A percentile compares a stretch with the other conserved stretches of the same genome.
phyloP scores from a whole-genome alignment of 2,113 vertebrate genomes.

The Nothobranchius kuhntae region DNA sequence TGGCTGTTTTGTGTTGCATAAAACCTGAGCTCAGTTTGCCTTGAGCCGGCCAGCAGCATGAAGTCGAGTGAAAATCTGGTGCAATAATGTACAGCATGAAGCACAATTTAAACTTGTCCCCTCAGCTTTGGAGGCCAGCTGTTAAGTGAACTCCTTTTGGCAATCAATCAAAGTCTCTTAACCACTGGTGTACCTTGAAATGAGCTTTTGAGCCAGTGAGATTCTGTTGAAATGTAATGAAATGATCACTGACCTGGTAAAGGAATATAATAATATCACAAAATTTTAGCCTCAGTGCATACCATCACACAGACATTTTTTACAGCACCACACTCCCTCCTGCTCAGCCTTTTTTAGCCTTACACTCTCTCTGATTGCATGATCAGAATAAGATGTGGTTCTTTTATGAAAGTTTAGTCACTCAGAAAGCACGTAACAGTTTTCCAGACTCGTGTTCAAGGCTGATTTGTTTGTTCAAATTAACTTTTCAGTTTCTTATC shows the following conservation, averaged over 20 bases:
- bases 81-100: slow-evolving; percentile 30
- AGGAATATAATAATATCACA: slow-evolving; percentile 20
- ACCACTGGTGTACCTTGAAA: slow-evolving; percentile 27
- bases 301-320: slow-evolving; percentile 2
- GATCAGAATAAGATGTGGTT: background rate
- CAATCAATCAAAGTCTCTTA: slow-evolving; percentile 47
- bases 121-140: slow-evolving; percentile 30
- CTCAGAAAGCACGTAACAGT: background rate
- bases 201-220: slow-evolving; percentile 20
- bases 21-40: slow-evolving; percentile 45
- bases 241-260: slow-evolving; percentile 42
- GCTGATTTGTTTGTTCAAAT: background rate
- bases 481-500: slow-evolving; percentile 5
- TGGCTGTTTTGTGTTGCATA: slow-evolving; percentile 55
- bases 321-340: background rate
- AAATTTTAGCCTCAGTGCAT: slow-evolving; percentile 10
- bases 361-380: background rate
- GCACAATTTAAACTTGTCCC: slow-evolving; percentile 19
- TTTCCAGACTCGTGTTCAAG: background rate
- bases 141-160: slow-evolving; percentile 15
- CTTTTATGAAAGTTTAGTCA: slow-evolving; percentile 2
- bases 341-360: background rate
- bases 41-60: slow-evolving; percentile 45
- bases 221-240: slow-evolving; percentile 43
- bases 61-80: slow-evolving; percentile 41